These are phyloP conservation scores for Drosophila limbata DNA, from an alignment of 2,888 invertebrate species.

Conservation along the genomic window DNA sequence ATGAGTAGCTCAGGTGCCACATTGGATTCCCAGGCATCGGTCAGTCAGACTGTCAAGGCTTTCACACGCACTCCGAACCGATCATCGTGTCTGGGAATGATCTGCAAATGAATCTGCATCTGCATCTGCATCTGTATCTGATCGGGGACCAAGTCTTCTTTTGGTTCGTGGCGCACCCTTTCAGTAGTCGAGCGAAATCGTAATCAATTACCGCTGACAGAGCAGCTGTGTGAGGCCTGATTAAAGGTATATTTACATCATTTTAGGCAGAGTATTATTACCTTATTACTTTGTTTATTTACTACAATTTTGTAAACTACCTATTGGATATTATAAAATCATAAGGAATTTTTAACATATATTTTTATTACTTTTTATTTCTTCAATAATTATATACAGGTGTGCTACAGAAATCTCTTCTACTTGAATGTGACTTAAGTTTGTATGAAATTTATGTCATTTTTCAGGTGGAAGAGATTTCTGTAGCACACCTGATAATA, in stretches of 20 bases:
- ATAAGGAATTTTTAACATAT: not conserved
- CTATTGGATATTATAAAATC: not conserved
- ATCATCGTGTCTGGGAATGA: constrained; percentile 26
- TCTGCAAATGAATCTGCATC: constrained; percentile 26
- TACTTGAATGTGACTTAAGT: too few relatives aligned
- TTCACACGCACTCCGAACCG: constrained; percentile 49
- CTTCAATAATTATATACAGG: too few relatives aligned
- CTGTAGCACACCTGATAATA: too few relatives aligned
- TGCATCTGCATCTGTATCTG: constrained; percentile 31
- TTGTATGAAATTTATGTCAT: too few relatives aligned
- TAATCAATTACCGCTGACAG: constrained; percentile 57
- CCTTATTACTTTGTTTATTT: not conserved
- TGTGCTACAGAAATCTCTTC: too few relatives aligned
- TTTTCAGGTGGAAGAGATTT: too few relatives aligned
- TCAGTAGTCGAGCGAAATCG: constrained; percentile 31
- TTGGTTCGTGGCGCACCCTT: constrained; percentile 13
- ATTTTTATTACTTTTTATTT: too few relatives aligned
- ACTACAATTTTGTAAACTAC: not conserved
- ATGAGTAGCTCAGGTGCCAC: constrained; percentile 72
- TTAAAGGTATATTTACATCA: constrained; percentile 14
- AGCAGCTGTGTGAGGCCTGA: constrained; percentile 43
- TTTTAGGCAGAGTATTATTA: not conserved
- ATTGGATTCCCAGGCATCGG: constrained; percentile 51
- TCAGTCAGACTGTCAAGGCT: constrained; percentile 53
- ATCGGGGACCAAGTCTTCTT: constrained; percentile 23